phyloP scores from a whole-genome alignment of 2,888 invertebrate species.

The Limnephilus auricula region DNA sequence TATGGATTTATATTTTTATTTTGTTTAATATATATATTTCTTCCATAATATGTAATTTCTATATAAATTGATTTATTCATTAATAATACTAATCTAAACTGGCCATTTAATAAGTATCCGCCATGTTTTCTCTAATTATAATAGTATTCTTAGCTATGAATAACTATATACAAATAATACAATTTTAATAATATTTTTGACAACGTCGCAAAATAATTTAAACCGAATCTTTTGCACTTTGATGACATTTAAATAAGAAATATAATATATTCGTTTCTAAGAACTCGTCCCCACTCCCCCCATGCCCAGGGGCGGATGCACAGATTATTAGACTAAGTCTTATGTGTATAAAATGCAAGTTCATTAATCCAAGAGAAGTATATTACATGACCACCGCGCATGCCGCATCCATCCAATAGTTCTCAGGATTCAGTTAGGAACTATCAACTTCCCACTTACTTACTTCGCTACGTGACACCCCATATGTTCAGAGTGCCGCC shows the following conservation, averaged over 20 bases:
- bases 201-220: conserved; percentile 79
- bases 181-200: conserved; percentile 78
- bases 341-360: conserved; percentile 68
- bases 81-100: conserved; percentile 85
- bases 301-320: conserved; percentile 39
- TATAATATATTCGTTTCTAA: conserved; percentile 77
- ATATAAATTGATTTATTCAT: conserved; percentile 72
- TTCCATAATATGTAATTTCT: conserved; percentile 67
- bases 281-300: conserved; percentile 58
- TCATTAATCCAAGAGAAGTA: conserved; percentile 74
- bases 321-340: conserved; percentile 58
- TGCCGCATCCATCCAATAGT: conserved; percentile 47
- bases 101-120: conserved; percentile 84
- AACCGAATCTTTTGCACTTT: conserved; percentile 75
- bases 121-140: conserved; percentile 80
- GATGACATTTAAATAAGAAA: conserved; percentile 73
- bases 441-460: conserved; percentile 72
- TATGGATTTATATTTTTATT: conserved; percentile 65
- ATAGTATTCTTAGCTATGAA: conserved; percentile 80
- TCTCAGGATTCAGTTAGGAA: conserved; percentile 71
- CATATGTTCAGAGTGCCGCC: conserved; percentile 64
- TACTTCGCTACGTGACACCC: conserved; percentile 64
- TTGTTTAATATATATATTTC: conserved; percentile 72
- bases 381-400: conserved; percentile 67
- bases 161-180: conserved; percentile 82